Evolutionary conservation across 2,113 vertebrate genomes (phyloP).

Genomic region (Sander vitreus): DNA sequence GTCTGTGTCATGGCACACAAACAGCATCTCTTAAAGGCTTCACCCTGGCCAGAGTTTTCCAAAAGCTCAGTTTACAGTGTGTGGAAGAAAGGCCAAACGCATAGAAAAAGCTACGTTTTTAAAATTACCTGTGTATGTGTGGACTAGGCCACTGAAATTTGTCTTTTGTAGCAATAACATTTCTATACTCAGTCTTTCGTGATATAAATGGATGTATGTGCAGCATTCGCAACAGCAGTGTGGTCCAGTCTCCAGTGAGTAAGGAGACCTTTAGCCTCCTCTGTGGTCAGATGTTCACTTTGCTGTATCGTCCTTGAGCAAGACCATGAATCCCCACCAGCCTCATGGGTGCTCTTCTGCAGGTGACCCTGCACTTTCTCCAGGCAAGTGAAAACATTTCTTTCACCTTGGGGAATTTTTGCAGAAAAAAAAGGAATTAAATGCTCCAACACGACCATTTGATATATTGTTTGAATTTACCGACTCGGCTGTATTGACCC

Average conservation of each 20-base stretch:
- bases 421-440: not conserved
- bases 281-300: conserved; percentile 6
- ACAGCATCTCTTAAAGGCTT: too few species aligned
- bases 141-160: too few species aligned
- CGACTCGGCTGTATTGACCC: not conserved
- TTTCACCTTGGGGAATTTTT: conserved; percentile 17
- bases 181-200: too few species aligned
- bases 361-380: conserved; percentile 28
- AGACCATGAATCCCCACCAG: not conserved
- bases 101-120: too few species aligned
- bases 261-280: conserved; percentile 30
- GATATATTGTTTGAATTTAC: not conserved
- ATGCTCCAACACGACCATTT: not conserved
- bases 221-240: not conserved
- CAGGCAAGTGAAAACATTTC: conserved; percentile 7
- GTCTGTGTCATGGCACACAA: too few species aligned
- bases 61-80: too few species aligned
- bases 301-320: conserved; percentile 49
- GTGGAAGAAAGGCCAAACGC: too few species aligned
- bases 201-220: too few species aligned
- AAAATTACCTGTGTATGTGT: too few species aligned
- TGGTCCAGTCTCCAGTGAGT: conserved; percentile 9
- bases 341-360: conserved; percentile 11
- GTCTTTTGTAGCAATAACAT: too few species aligned
- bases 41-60: too few species aligned